Percentiles rank a stretch among this genome's conserved stretches.
These are phyloP conservation scores for Drosophila insularis DNA, from an alignment of 1,140 invertebrate genomes.

Conservation along the genomic window DNA sequence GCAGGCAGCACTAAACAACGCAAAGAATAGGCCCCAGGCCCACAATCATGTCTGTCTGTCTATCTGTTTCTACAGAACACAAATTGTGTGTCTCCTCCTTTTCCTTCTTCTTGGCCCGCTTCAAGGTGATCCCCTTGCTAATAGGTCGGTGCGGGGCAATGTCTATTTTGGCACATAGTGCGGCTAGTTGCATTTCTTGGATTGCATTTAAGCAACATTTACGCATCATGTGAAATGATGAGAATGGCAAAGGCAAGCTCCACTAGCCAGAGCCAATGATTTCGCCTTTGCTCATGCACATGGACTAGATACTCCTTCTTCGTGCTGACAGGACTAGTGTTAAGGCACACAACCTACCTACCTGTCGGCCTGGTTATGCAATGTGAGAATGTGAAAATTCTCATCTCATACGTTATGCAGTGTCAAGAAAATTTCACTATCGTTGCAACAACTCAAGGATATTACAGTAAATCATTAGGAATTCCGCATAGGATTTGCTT, in stretches of 20 bases:
- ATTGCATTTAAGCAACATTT: constrained; percentile 79
- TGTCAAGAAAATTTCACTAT: constrained; percentile 69
- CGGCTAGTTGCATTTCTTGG: constrained; percentile 73
- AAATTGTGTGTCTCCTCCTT: constrained; percentile 46
- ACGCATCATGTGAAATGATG: constrained; percentile 77
- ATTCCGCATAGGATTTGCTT: constrained; percentile 54
- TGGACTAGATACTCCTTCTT: constrained; percentile 10
- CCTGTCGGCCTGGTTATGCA: background rate
- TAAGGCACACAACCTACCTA: background rate
- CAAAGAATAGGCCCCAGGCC: constrained; percentile 65
- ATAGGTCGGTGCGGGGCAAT: background rate
- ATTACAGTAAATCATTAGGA: constrained; percentile 60
- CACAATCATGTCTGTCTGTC: constrained; percentile 40
- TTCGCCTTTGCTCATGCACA: background rate
- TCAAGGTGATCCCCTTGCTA: constrained; percentile 35
- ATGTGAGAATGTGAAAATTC: constrained; percentile 31
- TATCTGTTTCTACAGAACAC: constrained; percentile 47
- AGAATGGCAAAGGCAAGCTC: constrained; percentile 45
- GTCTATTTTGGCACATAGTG: constrained; percentile 57
- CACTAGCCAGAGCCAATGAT: constrained; percentile 5
- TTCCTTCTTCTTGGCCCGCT: constrained; percentile 1
- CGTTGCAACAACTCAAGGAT: constrained; percentile 30
- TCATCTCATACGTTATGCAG: constrained; percentile 58
- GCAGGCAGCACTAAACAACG: constrained; percentile 52
- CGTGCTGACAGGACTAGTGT: constrained; percentile 51